Conservation (phyloP, 2,888 invertebrate species). For the Zygaena filipendulae region DNA sequence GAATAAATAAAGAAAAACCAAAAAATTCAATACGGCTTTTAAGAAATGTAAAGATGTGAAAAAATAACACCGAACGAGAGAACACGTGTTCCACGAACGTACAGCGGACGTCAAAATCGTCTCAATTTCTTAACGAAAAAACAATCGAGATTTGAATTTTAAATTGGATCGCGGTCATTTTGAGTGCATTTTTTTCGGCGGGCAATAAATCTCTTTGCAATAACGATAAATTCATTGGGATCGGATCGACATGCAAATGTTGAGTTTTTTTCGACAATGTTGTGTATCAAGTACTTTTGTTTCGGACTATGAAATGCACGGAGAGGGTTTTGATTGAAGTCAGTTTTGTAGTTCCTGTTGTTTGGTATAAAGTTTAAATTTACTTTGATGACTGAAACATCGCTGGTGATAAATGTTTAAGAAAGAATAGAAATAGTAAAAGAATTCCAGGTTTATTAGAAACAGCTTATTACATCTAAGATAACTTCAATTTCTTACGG, state of each 20-base stretch:
- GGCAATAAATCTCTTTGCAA: conserved; percentile 60
- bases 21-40: conserved; percentile 1
- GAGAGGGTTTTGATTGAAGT: conserved; percentile 23
- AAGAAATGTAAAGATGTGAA: conserved; percentile 2
- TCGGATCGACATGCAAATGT: conserved; percentile 67
- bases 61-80: conserved; percentile 25
- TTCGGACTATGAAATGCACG: conserved; percentile 23
- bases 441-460: too few relatives aligned
- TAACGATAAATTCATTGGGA: conserved; percentile 70
- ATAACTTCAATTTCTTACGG: too few relatives aligned
- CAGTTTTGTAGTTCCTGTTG: too few relatives aligned
- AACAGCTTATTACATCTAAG: too few relatives aligned
- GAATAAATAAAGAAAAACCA: conserved; percentile 25
- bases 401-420: too few relatives aligned
- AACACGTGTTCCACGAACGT: conserved; percentile 43
- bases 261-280: conserved; percentile 49
- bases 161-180: conserved; percentile 57
- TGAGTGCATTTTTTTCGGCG: conserved; percentile 55
- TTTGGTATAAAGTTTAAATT: too few relatives aligned
- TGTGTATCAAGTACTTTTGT: conserved; percentile 41
- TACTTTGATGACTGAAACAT: too few relatives aligned
- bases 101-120: conserved; percentile 60
- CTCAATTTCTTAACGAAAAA: conserved; percentile 59
- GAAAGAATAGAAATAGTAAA: too few relatives aligned
- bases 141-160: conserved; percentile 62